These are phyloP conservation scores for Stenotaenia linearis DNA, from an alignment of 2,888 invertebrate species.

Conservation along the genomic window DNA sequence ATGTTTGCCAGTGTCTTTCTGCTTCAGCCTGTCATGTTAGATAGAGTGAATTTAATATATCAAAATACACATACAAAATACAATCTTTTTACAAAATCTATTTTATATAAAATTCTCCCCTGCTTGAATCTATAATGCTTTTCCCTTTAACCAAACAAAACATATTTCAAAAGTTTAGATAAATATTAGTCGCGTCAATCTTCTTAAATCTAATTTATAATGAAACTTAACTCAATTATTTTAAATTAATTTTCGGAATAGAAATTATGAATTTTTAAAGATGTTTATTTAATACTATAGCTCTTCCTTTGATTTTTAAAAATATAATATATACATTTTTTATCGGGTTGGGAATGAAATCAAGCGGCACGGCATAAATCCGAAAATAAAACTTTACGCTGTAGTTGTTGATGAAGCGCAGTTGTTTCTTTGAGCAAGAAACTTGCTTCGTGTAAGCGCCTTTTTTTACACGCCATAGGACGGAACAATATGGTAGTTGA, in stretches of 20 bases:
- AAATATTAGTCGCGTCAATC: too few species aligned
- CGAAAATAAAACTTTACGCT: neutral
- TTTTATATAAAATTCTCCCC: neutral
- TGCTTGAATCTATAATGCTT: too few species aligned
- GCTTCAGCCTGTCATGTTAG: neutral
- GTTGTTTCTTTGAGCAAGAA: neutral
- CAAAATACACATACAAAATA: neutral
- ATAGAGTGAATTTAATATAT: neutral
- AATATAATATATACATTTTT: neutral
- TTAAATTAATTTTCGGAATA: too few species aligned
- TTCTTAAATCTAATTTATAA: too few species aligned
- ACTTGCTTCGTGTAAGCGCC: neutral
- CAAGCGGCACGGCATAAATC: neutral
- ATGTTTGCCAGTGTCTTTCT: neutral
- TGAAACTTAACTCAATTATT: too few species aligned
- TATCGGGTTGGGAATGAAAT: neutral
- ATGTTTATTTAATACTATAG: too few species aligned
- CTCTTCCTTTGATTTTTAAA: neutral
- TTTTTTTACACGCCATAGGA: neutral
- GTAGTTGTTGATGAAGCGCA: neutral
- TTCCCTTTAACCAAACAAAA: too few species aligned
- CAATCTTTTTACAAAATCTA: neutral
- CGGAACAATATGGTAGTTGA: conserved; percentile 12
- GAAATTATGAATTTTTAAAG: too few species aligned
- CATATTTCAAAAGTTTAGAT: too few species aligned